Base-by-base conservation (phyloP, 2,113 vertebrate species). In the Callocephalon fimbriatum region DNA sequence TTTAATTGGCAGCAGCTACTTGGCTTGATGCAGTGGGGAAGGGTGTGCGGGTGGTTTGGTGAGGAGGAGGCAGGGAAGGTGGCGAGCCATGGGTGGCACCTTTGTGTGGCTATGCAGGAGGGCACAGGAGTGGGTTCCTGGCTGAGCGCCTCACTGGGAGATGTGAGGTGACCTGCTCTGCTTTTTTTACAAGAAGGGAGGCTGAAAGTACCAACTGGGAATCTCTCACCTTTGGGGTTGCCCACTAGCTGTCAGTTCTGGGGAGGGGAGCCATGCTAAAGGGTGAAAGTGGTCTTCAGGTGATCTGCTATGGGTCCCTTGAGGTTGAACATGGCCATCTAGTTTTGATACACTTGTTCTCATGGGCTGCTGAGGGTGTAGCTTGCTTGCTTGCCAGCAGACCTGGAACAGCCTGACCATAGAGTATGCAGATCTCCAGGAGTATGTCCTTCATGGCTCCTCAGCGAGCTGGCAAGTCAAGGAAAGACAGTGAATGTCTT, bases 1-100 rank as follows among this genome's bases (percentile, higher is more conserved):
- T 88, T 95, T 90, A 93, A 90, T 83, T 92, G 80, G 45, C 67
- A 70, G 77, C 83, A 95, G 38, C 68, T 93, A 67, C 44, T 80
- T 75, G 63, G 56, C 38, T 35, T 63, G 12, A 83, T 85, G 81
- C 44, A 92, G 66, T 4, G 3, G 44, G n/a, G 58, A 91, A 71
- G 50, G 44, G 37, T 38, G 10, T 70, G 73, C 1, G 8, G 19
- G 44, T 80, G 47, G 6, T 88, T 93, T 66, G 84, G 35, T 29
- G 77, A 67, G 70, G 58, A 70, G 38, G 56, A 88, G 82, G 63
- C 61, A 82, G 37, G 22, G 32, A 51, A 90, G 35, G 32, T 44
- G 31, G 23, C 4, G 4, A 63, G n/a, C 81, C n/a, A 40, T 0
- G 9, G 48, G 48, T 51, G 32, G 12, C 72, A 67, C 15, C 19